Conservation (phyloP, 2,797 vertebrate genomes). For the Diceros bicornis region DNA sequence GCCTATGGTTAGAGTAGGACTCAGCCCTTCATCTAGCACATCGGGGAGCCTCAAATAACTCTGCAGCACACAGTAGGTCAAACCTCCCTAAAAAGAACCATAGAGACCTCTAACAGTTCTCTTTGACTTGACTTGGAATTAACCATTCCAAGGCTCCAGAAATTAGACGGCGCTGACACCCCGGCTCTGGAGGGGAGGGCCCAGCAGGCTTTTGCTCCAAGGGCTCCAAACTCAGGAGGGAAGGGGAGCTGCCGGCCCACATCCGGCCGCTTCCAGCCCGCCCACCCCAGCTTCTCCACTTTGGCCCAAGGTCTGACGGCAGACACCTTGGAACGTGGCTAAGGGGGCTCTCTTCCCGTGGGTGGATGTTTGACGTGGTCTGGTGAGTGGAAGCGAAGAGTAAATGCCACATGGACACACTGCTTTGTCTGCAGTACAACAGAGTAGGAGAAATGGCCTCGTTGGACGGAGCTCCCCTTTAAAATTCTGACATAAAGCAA, state of each 20-base stretch:
- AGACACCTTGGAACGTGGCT: background rate
- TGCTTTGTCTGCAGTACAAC: background rate
- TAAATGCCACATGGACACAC: background rate
- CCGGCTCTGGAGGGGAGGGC: background rate
- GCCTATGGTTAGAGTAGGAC: conserved; percentile 12
- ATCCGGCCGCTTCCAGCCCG: background rate
- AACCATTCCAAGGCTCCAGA: background rate
- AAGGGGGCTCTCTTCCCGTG: background rate
- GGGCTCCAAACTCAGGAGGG: background rate
- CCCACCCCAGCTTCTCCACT: background rate
- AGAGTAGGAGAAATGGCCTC: background rate
- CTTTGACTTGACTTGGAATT: background rate
- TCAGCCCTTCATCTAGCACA: background rate
- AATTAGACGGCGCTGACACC: background rate
- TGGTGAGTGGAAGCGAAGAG: background rate
- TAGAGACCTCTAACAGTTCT: background rate
- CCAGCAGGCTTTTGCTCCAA: background rate
- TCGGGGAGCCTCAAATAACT: background rate
- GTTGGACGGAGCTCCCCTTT: background rate
- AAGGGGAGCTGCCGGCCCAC: background rate
- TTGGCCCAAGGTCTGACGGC: background rate
- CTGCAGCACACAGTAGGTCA: background rate
- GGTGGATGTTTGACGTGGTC: background rate
- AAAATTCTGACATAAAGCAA: background rate
- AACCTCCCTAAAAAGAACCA: conserved; percentile 44